Conservation (phyloP, 2,888 invertebrate genomes). For the Drosophila multiciliata region DNA sequence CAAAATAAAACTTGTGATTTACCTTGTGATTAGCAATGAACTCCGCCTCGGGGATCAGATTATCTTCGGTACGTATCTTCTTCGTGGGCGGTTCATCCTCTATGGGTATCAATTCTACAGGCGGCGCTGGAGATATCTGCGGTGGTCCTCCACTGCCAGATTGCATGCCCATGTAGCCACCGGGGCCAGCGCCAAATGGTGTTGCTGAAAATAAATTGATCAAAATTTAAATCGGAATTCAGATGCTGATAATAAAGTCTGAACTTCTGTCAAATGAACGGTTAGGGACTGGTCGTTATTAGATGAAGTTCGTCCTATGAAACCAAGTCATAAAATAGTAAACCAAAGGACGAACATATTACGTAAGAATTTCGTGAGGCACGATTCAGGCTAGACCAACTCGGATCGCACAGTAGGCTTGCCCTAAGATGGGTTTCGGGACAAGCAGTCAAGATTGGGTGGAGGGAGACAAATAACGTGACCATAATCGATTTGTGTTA, state of each 20-base stretch:
- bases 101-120: conserved; percentile 86
- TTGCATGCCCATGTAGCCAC: conserved; percentile 85
- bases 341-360: background rate
- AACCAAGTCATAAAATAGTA: background rate
- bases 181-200: conserved; percentile 81
- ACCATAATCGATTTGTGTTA: background rate
- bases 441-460: background rate
- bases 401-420: background rate
- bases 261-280: background rate
- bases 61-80: conserved; percentile 95
- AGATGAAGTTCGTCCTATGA: background rate
- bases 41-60: conserved; percentile 94
- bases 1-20: background rate
- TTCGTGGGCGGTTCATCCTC: conserved; percentile 95
- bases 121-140: conserved; percentile 85
- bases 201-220: conserved; percentile 80
- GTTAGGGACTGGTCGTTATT: background rate
- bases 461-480: background rate
- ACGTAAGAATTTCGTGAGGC: background rate
- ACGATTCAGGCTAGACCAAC: background rate
- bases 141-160: conserved; percentile 72
- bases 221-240: background rate
- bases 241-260: background rate
- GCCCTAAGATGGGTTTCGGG: background rate
- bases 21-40: conserved; percentile 90